Percentiles rank a stretch among this genome's conserved stretches.
phyloP scores from a whole-genome alignment of 2,113 vertebrate species.

The Eublepharis macularius region DNA sequence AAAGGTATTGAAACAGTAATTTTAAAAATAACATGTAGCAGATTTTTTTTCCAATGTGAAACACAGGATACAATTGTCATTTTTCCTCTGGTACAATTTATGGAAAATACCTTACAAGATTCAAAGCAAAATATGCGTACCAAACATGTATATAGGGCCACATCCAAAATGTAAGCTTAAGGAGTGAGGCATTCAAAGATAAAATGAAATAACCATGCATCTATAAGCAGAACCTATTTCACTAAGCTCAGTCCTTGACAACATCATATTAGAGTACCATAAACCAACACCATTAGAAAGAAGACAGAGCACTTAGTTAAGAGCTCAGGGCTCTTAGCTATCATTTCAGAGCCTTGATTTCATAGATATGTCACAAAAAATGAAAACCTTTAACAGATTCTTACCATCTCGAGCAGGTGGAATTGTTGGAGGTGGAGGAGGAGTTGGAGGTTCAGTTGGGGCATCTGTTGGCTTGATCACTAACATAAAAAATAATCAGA shows the following conservation, averaged over 20 bases:
- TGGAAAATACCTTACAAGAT: not conserved
- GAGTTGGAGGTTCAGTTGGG: constrained; percentile 89
- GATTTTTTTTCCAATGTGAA: not conserved
- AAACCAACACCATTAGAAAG: not conserved
- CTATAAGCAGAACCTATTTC: not conserved
- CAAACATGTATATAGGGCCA: not conserved
- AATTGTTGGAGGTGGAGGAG: constrained; percentile 92
- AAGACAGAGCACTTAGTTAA: too few relatives aligned
- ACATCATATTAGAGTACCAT: not conserved
- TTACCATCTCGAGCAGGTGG: constrained; percentile 93
- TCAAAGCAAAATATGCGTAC: not conserved
- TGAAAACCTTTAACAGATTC: constrained; percentile 33
- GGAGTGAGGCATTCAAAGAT: not conserved
- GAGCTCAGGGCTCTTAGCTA: not conserved
- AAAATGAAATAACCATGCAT: not conserved
- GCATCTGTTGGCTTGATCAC: constrained; percentile 90
- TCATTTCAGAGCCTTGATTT: not conserved
- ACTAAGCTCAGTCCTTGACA: not conserved
- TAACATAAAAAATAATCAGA: constrained; percentile 56
- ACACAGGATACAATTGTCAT: not conserved
- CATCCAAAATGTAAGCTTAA: not conserved
- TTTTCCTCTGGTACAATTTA: not conserved
- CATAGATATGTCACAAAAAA: not conserved
- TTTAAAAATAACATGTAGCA: constrained; percentile 1
- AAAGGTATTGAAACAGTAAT: not conserved